These are phyloP conservation scores for Porites divaricata DNA, from an alignment of 92 coral and sea anemone species.

Conservation along the genomic window DNA sequence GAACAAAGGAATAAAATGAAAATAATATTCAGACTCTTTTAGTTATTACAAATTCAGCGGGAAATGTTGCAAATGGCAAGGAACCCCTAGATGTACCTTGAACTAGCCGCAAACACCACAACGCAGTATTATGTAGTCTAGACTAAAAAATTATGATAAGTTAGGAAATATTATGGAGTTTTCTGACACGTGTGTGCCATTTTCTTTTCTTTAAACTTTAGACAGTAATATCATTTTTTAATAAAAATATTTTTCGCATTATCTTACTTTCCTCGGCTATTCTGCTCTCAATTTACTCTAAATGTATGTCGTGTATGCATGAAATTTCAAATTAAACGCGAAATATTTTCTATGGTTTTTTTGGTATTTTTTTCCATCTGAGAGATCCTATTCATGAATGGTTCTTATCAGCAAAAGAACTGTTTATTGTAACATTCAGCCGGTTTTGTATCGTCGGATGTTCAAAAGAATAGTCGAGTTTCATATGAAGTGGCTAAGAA, in stretches of 20 bases:
- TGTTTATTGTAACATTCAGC: too few relatives aligned
- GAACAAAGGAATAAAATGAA: not conserved
- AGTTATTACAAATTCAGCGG: not conserved
- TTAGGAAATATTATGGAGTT: not conserved
- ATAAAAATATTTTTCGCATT: not conserved
- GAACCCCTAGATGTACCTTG: not conserved
- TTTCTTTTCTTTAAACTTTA: not conserved
- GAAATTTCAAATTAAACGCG: too few relatives aligned
- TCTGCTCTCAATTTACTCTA: not conserved
- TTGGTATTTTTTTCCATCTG: too few relatives aligned
- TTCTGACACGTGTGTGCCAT: not conserved
- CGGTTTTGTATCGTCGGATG: too few relatives aligned
- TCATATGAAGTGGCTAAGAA: too few relatives aligned
- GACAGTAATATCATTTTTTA: not conserved
- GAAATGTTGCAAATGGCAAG: slow-evolving; percentile 15
- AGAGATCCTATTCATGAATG: too few relatives aligned
- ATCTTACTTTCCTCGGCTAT: not conserved
- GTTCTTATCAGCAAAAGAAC: too few relatives aligned
- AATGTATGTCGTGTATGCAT: too few relatives aligned
- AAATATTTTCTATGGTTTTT: too few relatives aligned
- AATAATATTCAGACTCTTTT: not conserved
- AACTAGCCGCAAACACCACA: slow-evolving; percentile 13
- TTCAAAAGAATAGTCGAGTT: too few relatives aligned
- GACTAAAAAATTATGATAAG: not conserved
- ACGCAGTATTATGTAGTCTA: slow-evolving; percentile 10